Evolutionary conservation across 2,113 vertebrate genomes (phyloP).

Genomic region (Sander lucioperca): DNA sequence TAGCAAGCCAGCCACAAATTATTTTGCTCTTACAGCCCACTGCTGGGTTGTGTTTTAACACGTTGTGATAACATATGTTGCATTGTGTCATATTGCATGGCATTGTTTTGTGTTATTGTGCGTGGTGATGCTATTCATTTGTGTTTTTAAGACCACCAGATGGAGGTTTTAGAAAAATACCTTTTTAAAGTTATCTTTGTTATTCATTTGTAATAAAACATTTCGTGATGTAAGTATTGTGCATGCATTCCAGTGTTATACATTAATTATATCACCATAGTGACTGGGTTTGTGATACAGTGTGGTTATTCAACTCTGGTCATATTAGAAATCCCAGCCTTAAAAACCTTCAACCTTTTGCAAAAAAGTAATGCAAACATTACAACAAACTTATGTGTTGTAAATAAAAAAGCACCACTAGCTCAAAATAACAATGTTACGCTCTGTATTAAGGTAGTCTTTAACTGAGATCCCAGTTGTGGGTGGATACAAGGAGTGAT

Average conservation of each 20-base stretch:
- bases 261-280: not conserved
- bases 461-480: not conserved
- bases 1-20: not conserved
- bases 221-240: not conserved
- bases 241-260: not conserved
- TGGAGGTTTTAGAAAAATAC: not conserved
- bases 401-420: not conserved
- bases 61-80: not conserved
- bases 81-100: not conserved
- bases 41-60: not conserved
- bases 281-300: not conserved
- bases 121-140: not conserved
- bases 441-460: not conserved
- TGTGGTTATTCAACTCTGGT: not conserved
- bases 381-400: not conserved
- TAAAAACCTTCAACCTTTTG: not conserved
- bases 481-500: conserved; percentile 15
- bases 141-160: not conserved
- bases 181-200: not conserved
- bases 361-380: not conserved
- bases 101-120: not conserved
- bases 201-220: not conserved
- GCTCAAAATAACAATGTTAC: not conserved
- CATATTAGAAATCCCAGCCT: not conserved
- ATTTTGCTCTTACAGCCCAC: not conserved